These are phyloP conservation scores for Alcis repandata DNA, from an alignment of 2,888 invertebrate genomes.

Conservation along the genomic window DNA sequence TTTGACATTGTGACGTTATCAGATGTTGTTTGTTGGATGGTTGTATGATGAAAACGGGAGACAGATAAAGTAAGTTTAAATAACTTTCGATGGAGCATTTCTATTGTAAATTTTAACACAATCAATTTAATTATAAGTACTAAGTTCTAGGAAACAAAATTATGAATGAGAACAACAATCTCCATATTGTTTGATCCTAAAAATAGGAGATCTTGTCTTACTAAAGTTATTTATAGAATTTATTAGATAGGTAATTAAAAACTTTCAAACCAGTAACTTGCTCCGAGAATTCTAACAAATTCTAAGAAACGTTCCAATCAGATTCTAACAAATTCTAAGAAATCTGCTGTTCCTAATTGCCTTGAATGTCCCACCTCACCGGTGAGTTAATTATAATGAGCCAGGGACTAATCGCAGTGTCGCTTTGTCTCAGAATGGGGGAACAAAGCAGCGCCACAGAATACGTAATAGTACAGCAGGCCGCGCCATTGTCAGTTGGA, in stretches of 20 bases:
- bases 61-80: too few relatives aligned
- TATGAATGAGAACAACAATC: too few relatives aligned
- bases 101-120: too few relatives aligned
- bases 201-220: too few relatives aligned
- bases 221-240: background rate
- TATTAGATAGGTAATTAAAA: background rate
- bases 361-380: constrained; percentile 32
- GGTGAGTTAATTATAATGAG: constrained; percentile 73
- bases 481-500: constrained; percentile 31
- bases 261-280: constrained; percentile 6
- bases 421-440: constrained; percentile 75
- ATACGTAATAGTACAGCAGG: constrained; percentile 8
- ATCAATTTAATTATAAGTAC: too few relatives aligned
- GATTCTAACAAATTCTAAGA: constrained; percentile 1
- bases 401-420: constrained; percentile 70
- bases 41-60: too few relatives aligned
- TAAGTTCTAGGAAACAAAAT: too few relatives aligned
- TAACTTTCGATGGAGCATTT: too few relatives aligned
- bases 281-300: background rate
- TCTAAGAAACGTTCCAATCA: constrained; percentile 16
- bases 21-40: too few relatives aligned
- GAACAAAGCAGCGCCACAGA: constrained; percentile 66
- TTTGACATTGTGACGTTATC: too few relatives aligned
- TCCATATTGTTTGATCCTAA: too few relatives aligned
- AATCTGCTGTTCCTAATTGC: constrained; percentile 19